Conservation (phyloP, 2,888 invertebrate genomes). For the Mellilla xanthometata region DNA sequence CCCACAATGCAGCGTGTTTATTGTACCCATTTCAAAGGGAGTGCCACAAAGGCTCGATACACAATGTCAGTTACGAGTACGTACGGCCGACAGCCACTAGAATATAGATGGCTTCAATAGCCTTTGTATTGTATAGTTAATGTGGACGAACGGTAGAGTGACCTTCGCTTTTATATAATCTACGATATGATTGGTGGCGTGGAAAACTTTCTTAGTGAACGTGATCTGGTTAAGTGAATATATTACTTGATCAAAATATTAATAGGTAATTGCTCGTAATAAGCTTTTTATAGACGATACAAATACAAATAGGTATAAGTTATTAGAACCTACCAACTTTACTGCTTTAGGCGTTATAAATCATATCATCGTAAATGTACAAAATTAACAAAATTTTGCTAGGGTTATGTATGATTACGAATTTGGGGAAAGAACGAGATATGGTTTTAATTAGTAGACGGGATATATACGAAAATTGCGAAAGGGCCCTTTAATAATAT, state of each 20-base stretch:
- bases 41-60: conserved; percentile 53
- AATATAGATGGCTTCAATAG: conserved; percentile 43
- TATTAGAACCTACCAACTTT: too few relatives aligned
- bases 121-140: conserved; percentile 34
- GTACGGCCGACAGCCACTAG: conserved; percentile 37
- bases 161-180: conserved; percentile 21
- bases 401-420: neutral
- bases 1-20: conserved; percentile 54
- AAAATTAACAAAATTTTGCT: too few relatives aligned
- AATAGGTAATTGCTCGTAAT: too few relatives aligned
- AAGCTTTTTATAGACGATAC: too few relatives aligned
- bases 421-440: conserved; percentile 11
- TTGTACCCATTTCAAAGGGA: conserved; percentile 58
- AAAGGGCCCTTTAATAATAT: conserved; percentile 13
- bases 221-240: neutral
- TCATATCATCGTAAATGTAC: conserved; percentile 1
- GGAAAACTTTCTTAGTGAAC: conserved; percentile 4
- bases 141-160: conserved; percentile 20
- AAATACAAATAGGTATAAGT: too few relatives aligned
- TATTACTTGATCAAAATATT: too few relatives aligned
- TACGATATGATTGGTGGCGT: conserved; percentile 2
- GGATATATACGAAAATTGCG: conserved; percentile 15
- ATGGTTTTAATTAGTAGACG: conserved; percentile 20
- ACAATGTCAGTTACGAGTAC: conserved; percentile 46
- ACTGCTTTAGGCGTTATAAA: neutral